Percentiles rank a stretch among this genome's conserved stretches.
Evolutionary conservation across 2,888 invertebrate species (phyloP).

Genomic region (Xylocampa areola): DNA sequence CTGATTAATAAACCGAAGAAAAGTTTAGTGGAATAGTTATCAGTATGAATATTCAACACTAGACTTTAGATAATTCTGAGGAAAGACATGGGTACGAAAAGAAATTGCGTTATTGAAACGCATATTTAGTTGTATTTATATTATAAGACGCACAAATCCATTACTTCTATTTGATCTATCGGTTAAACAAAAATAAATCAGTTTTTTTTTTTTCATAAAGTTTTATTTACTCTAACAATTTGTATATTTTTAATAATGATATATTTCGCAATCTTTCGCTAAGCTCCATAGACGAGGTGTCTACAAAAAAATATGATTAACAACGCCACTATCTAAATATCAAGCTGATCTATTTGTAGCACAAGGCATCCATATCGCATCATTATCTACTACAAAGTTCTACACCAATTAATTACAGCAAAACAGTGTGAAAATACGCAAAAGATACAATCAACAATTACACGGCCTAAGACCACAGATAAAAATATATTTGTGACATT

Average conservation of each 20-base stretch:
- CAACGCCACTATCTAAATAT: constrained; percentile 9
- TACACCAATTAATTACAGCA: constrained; percentile 46
- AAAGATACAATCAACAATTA: constrained; percentile 72
- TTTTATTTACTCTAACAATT: neutral
- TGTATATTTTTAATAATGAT: neutral
- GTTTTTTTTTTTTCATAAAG: neutral
- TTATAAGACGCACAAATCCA: neutral
- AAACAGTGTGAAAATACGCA: constrained; percentile 55
- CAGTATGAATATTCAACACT: constrained; percentile 51
- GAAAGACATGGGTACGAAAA: constrained; percentile 5
- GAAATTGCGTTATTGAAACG: constrained; percentile 9
- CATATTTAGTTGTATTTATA: constrained; percentile 2
- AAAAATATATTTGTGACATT: constrained; percentile 81
- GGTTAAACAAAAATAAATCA: constrained; percentile 1
- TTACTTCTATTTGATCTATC: constrained; percentile 4
- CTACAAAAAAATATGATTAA: constrained; percentile 12
- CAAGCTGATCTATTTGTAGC: constrained; percentile 6
- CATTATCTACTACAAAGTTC: constrained; percentile 48
- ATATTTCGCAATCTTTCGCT: neutral
- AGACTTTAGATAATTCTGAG: constrained; percentile 12
- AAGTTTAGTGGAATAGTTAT: constrained; percentile 60
- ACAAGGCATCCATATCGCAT: constrained; percentile 24
- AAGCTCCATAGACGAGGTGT: constrained; percentile 3
- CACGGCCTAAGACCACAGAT: constrained; percentile 68
- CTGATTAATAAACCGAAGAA: constrained; percentile 63